Evolutionary conservation across 2,113 vertebrate genomes (phyloP).

Genomic region (Theristicus caerulescens): DNA sequence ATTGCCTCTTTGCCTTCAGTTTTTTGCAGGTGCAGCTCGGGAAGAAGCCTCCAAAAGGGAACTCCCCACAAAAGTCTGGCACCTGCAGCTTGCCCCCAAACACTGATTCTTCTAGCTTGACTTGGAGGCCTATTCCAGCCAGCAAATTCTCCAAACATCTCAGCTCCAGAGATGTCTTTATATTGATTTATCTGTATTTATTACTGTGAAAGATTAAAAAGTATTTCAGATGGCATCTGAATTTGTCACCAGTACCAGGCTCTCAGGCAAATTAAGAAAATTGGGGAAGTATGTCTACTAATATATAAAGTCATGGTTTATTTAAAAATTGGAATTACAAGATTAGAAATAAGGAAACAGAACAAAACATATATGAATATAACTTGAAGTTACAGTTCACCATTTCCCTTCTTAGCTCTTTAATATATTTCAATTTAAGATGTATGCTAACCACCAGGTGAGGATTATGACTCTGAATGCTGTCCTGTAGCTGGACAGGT

Average conservation of each 20-base stretch:
- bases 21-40: not conserved
- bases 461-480: not conserved
- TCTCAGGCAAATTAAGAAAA: not conserved
- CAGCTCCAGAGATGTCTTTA: not conserved
- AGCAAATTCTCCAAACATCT: not conserved
- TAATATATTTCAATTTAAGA: not conserved
- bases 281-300: not conserved
- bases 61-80: not conserved
- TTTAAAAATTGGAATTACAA: not conserved
- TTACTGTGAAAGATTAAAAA: not conserved
- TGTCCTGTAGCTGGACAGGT: not conserved
- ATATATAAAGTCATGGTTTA: not conserved
- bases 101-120: not conserved
- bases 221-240: not conserved
- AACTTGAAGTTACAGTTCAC: not conserved
- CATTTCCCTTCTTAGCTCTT: not conserved
- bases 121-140: not conserved
- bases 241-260: not conserved
- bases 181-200: not conserved
- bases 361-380: not conserved
- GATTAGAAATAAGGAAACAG: not conserved
- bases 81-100: not conserved
- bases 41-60: not conserved
- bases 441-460: not conserved
- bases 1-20: slow-evolving; percentile 7